Evolutionary conservation across 1,140 invertebrate genomes (phyloP).

Genomic region (Drosophila pachea): DNA sequence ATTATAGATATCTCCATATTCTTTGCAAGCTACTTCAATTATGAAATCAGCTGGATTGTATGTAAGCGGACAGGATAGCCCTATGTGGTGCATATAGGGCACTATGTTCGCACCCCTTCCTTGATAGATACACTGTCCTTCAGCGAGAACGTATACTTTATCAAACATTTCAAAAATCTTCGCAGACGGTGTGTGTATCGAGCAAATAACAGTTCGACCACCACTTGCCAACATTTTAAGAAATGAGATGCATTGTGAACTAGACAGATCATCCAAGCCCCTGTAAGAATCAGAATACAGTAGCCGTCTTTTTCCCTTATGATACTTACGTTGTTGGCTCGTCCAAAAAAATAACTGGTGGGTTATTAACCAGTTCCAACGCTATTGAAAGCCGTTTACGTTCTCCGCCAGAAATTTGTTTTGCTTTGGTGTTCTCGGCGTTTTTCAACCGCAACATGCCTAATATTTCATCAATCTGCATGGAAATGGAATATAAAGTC

Average conservation of each 20-base stretch:
- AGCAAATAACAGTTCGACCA: conserved; percentile 93
- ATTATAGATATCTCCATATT: conserved; percentile 84
- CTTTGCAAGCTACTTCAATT: conserved; percentile 87
- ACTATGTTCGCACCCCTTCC: conserved; percentile 84
- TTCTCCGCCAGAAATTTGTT: conserved; percentile 93
- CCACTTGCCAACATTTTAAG: conserved; percentile 88
- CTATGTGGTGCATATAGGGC: conserved; percentile 84
- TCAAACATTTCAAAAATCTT: conserved; percentile 88
- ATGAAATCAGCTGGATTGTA: conserved; percentile 92
- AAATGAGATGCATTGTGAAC: conserved; percentile 86
- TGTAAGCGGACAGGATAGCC: conserved; percentile 85
- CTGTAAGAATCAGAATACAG: conserved; percentile 29
- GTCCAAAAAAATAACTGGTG: conserved; percentile 92
- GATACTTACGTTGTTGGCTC: conserved; percentile 89
- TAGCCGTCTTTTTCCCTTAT: not conserved
- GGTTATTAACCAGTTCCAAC: conserved; percentile 95
- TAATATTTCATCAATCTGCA: conserved; percentile 86
- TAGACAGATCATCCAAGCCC: conserved; percentile 88
- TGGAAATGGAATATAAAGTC: not conserved
- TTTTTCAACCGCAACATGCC: conserved; percentile 83
- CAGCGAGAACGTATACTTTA: conserved; percentile 86
- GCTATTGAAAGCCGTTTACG: conserved; percentile 94
- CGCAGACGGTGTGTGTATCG: conserved; percentile 94
- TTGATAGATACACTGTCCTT: conserved; percentile 87
- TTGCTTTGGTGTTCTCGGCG: conserved; percentile 84